phyloP scores from a whole-genome alignment of 92 coral and sea anemone genomes.

The Porites rus region DNA sequence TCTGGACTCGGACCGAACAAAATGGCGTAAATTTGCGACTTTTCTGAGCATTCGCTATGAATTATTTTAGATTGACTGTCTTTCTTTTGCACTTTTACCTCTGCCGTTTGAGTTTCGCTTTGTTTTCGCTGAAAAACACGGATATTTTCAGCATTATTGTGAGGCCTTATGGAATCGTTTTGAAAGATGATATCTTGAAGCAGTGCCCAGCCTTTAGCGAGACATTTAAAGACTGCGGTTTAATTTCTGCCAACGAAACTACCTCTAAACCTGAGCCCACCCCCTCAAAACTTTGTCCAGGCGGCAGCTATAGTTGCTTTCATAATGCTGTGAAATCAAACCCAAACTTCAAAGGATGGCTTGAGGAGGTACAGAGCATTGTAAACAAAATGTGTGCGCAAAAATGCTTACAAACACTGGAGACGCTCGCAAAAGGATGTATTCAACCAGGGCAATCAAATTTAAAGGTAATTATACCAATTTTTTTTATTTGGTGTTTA shows the following conservation, averaged over 20 bases:
- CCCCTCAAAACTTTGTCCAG: slow-evolving; percentile 23
- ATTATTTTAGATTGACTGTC: not conserved
- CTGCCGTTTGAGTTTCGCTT: not conserved
- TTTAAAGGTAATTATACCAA: slow-evolving; percentile 16
- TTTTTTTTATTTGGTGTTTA: not conserved
- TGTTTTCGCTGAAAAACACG: not conserved
- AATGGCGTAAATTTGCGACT: not conserved
- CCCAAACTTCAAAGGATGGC: slow-evolving; percentile 24
- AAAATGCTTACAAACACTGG: slow-evolving; percentile 44
- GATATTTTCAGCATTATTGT: slow-evolving; percentile 10
- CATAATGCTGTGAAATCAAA: slow-evolving; percentile 15
- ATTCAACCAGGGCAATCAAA: not conserved
- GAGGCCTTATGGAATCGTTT: slow-evolving; percentile 34
- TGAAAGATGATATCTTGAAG: slow-evolving; percentile 1
- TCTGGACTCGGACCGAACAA: not conserved
- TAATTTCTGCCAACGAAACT: not conserved
- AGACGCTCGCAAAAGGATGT: slow-evolving; percentile 5
- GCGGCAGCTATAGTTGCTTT: slow-evolving; percentile 50
- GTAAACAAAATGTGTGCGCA: slow-evolving; percentile 19
- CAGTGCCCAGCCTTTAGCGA: not conserved
- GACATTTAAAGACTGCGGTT: slow-evolving; percentile 14
- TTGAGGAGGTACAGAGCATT: slow-evolving; percentile 10
- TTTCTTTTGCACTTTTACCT: not conserved
- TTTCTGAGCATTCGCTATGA: slow-evolving; percentile 1
- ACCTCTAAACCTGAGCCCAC: not conserved